These are phyloP conservation scores for Papilio xuthus DNA, from an alignment of 1,140 invertebrate species.

Conservation along the genomic window DNA sequence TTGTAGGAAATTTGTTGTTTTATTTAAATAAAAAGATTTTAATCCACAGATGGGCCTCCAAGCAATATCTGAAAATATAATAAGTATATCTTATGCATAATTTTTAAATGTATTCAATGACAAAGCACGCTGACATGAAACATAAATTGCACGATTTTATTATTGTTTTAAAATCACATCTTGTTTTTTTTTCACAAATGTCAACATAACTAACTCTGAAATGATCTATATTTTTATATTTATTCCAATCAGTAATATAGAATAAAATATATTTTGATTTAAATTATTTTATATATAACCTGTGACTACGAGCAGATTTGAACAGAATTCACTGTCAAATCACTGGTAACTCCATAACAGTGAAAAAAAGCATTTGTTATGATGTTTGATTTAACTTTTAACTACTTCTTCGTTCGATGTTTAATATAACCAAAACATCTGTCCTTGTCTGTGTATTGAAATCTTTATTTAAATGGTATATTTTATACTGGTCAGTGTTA, in stretches of 20 bases:
- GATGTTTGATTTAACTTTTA: too few relatives aligned
- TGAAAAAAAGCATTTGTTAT: too few relatives aligned
- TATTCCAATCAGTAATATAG: too few relatives aligned
- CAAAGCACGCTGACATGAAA: neutral
- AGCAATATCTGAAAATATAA: slow-evolving; percentile 5
- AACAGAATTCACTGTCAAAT: too few relatives aligned
- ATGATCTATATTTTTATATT: neutral
- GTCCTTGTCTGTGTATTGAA: neutral
- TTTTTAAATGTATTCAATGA: neutral
- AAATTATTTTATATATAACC: too few relatives aligned
- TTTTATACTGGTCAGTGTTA: slow-evolving; percentile 14
- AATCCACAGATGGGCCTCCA: neutral
- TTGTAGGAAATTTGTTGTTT: slow-evolving; percentile 31
- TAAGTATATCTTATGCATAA: neutral
- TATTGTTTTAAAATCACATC: neutral
- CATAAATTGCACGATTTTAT: neutral
- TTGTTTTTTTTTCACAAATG: neutral
- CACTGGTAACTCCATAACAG: too few relatives aligned
- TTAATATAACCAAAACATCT: neutral
- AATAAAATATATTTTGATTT: too few relatives aligned
- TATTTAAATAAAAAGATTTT: slow-evolving; percentile 18
- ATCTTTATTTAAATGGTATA: slow-evolving; percentile 2
- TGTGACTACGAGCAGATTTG: too few relatives aligned
- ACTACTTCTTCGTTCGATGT: neutral
- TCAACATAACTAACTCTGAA: neutral